Base-by-base conservation (phyloP, 2,797 vertebrate species). In the Enteromius afrohamiltoni region DNA sequence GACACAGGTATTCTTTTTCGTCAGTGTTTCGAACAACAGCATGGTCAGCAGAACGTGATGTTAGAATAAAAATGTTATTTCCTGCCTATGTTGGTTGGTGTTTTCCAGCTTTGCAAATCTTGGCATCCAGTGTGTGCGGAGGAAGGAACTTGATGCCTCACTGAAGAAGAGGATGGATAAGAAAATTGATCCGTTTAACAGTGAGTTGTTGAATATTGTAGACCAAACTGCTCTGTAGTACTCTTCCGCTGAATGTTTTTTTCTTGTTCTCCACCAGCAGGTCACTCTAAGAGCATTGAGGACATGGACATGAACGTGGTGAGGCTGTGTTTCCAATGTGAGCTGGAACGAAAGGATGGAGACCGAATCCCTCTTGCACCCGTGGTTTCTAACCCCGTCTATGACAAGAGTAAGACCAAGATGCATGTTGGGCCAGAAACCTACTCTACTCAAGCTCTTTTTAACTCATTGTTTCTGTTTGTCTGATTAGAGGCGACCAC, bases 241-340 rank as follows among this genome's bases (percentile, higher is more conserved):
- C 34, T 37, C 31, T 55, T 37, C 19, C 3, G 6, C 64, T 37
- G 4, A 29, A 69, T 81, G 21, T 82, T 58, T 67, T 62, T 70
- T 6, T 89, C 60, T 47, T 14, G 53, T 64, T 40, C 2, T 85
- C 17, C 47, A 83, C 71, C 82, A 97, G 97, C 96, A 0, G 97
- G 96, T 13, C 95, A 97, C 83, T 92, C 97, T 7, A 97, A 96
- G 91, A 96, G 97, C 86, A 97, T 98, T 10, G 97, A 99, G 83
- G 98, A 99, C 88, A 97, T 99, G 67, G 98, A 99, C 92, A 97
- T 99, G 96, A 99, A 99, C 0, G 95, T 97, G 0, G 98, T 99
- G 65, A 93, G 97, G 68, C 95, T 99, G 75, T 98, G 97, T 89
- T 98, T 99, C 90, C 96, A 97, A 90, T 97, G 96, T 3, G 96